Conservation (phyloP, 2,113 vertebrate genomes). For the Halcyon senegalensis region DNA sequence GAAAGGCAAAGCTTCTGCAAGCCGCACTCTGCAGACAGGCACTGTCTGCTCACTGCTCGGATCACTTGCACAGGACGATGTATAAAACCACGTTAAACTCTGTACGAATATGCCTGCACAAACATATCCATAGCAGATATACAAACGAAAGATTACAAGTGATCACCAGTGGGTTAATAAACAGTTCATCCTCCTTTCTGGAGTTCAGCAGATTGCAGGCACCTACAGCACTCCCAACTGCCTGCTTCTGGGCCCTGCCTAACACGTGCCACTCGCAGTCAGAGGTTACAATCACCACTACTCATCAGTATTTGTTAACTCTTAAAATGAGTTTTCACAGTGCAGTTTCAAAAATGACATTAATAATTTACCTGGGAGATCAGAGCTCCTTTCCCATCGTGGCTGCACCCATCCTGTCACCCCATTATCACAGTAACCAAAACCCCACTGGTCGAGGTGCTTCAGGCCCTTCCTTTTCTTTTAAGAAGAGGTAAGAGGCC, state of each 20-base stretch:
- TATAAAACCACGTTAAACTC: background rate
- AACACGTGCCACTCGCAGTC: background rate
- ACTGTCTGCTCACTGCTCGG: background rate
- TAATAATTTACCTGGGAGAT: background rate
- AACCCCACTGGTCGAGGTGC: accelerated
- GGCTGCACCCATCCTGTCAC: background rate
- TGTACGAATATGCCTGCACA: accelerated
- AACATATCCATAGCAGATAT: accelerated
- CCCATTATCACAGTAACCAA: background rate
- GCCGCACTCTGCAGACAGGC: background rate
- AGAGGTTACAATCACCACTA: background rate
- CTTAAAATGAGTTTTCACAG: background rate
- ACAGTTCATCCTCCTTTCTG: background rate
- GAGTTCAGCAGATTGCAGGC: background rate
- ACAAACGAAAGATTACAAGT: background rate
- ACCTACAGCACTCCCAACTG: background rate
- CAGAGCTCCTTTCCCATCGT: background rate
- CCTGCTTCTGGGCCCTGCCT: background rate
- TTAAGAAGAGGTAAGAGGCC: background rate
- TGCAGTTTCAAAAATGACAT: background rate
- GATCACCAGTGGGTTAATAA: background rate
- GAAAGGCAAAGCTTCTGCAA: background rate
- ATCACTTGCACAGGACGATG: background rate
- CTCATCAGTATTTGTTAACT: background rate
- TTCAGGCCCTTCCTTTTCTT: background rate